A percentile compares a stretch with the other conserved stretches of the same genome.
Conservation (phyloP, 2,888 invertebrate genomes). For the Heliconius charithonia region DNA sequence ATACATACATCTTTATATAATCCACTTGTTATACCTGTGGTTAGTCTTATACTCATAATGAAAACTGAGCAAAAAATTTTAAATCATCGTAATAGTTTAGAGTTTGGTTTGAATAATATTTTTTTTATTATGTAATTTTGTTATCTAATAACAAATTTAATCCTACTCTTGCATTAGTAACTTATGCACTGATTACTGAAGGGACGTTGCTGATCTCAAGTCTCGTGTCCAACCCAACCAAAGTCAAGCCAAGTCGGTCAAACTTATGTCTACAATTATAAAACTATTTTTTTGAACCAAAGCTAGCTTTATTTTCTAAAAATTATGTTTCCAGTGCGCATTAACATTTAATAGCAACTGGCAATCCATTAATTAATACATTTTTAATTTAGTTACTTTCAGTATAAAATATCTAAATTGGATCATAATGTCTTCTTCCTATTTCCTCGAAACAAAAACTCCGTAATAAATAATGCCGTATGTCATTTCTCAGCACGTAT, state of each 20-base stretch:
- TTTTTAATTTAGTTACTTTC: not conserved
- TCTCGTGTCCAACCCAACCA: too few relatives aligned
- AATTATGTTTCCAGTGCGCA: not conserved
- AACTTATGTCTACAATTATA: not conserved
- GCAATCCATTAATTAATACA: not conserved
- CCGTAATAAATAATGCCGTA: slow-evolving; percentile 82
- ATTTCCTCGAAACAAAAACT: slow-evolving; percentile 72
- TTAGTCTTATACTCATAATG: too few relatives aligned
- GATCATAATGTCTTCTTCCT: slow-evolving; percentile 81
- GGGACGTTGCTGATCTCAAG: not conserved
- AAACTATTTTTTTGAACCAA: not conserved
- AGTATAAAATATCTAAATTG: slow-evolving; percentile 60
- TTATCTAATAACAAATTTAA: too few relatives aligned
- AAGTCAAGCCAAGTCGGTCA: too few relatives aligned
- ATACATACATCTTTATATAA: too few relatives aligned
- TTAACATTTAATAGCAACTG: not conserved
- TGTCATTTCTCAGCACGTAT: slow-evolving; percentile 85
- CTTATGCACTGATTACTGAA: too few relatives aligned
- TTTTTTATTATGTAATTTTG: too few relatives aligned
- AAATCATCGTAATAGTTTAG: too few relatives aligned
- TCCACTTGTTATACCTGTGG: too few relatives aligned
- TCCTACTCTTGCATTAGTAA: too few relatives aligned
- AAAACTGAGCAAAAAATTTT: too few relatives aligned
- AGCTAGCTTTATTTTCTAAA: not conserved
- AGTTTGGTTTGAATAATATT: too few relatives aligned